A percentile compares a stretch with the other conserved stretches of the same genome.
Conservation (phyloP, 2,888 invertebrate genomes). For the Abrostola triplasia region DNA sequence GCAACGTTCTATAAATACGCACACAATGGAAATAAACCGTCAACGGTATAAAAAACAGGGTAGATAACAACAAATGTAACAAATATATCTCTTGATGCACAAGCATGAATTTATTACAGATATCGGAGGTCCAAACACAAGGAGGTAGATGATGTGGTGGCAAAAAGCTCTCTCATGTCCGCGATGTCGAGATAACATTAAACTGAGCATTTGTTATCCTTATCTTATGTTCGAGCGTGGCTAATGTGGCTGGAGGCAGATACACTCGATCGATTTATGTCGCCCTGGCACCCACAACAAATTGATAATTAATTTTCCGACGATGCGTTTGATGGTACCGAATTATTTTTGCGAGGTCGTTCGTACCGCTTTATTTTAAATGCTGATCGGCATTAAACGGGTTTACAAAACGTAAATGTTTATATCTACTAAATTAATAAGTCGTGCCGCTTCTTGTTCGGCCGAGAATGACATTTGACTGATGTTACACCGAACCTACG, state of each 20-base stretch:
- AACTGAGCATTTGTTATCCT: slow-evolving; percentile 88
- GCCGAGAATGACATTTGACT: slow-evolving; percentile 68
- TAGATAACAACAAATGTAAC: slow-evolving; percentile 50
- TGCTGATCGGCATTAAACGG: slow-evolving; percentile 72
- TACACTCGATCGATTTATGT: slow-evolving; percentile 87
- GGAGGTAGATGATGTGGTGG: slow-evolving; percentile 84
- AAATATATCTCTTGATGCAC: slow-evolving; percentile 48
- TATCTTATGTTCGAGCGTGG: slow-evolving; percentile 85
- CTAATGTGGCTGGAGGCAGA: slow-evolving; percentile 86
- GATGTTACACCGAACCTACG: slow-evolving; percentile 68
- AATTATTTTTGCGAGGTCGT: slow-evolving; percentile 79
- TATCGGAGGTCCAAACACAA: slow-evolving; percentile 67
- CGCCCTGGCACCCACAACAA: slow-evolving; percentile 87
- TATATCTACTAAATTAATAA: slow-evolving; percentile 55
- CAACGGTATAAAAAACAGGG: slow-evolving; percentile 23
- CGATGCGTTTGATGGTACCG: slow-evolving; percentile 84
- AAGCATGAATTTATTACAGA: slow-evolving; percentile 64
- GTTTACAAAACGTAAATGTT: slow-evolving; percentile 55
- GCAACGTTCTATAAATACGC: neutral
- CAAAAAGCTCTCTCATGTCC: slow-evolving; percentile 88
- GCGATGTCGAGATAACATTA: slow-evolving; percentile 87
- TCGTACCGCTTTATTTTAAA: slow-evolving; percentile 63
- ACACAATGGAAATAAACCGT: neutral
- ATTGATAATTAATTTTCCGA: slow-evolving; percentile 88
- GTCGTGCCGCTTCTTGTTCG: slow-evolving; percentile 47